Conservation (phyloP, 1,140 invertebrate genomes). For the Macrobrachium nipponense region DNA sequence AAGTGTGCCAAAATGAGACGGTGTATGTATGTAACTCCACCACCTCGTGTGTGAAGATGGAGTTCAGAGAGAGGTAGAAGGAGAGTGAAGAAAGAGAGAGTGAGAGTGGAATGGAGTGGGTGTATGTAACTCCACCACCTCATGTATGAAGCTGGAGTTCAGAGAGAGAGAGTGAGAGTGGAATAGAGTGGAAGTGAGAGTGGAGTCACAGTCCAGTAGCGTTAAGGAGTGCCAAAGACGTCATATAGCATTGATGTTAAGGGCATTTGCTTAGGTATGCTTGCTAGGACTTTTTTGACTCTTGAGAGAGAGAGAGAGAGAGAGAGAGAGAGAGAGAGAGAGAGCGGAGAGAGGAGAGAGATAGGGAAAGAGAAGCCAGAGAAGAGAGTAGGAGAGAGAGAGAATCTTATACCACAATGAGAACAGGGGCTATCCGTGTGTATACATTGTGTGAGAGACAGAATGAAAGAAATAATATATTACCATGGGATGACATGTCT, state of each 20-base stretch:
- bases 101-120: not conserved
- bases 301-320: slow-evolving; percentile 25
- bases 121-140: too few species aligned
- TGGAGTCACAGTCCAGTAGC: not conserved
- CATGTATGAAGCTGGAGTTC: too few species aligned
- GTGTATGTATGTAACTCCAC: too few species aligned
- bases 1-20: too few species aligned
- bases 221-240: too few species aligned
- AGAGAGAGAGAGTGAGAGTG: not conserved
- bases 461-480: not conserved
- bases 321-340: not conserved
- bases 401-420: not conserved
- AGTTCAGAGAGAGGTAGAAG: not conserved
- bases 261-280: not conserved
- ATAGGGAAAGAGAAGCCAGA: slow-evolving; percentile 17
- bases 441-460: not conserved
- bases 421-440: not conserved
- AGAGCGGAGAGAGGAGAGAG: slow-evolving; percentile 1
- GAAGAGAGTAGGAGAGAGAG: not conserved
- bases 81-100: not conserved
- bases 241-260: too few species aligned
- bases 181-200: slow-evolving; percentile 13
- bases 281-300: not conserved
- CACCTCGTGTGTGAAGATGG: too few species aligned
- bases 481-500: not conserved